Evolutionary conservation across 2,888 invertebrate genomes (phyloP).

Genomic region (Polyploca ridens): DNA sequence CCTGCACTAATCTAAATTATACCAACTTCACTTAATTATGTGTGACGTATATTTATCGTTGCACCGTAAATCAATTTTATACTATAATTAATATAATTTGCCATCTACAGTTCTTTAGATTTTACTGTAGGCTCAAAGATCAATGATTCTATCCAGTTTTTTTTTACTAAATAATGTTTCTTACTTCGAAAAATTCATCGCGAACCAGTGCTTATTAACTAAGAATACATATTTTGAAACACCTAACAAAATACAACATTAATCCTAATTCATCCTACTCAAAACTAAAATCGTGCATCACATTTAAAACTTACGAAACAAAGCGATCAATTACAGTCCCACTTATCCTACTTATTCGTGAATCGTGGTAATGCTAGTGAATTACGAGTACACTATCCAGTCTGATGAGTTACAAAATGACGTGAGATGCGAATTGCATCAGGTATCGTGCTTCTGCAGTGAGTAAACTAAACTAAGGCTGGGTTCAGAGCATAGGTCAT

Average conservation of each 20-base stretch:
- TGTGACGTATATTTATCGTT: too few relatives aligned
- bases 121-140: too few relatives aligned
- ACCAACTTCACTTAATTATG: too few relatives aligned
- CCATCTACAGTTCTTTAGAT: too few relatives aligned
- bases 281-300: background rate
- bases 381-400: slow-evolving; percentile 14
- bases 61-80: too few relatives aligned
- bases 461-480: slow-evolving; percentile 31
- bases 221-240: background rate
- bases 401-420: slow-evolving; percentile 57
- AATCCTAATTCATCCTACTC: background rate
- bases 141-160: too few relatives aligned
- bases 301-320: slow-evolving; percentile 5
- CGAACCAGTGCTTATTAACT: too few relatives aligned
- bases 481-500: slow-evolving; percentile 17
- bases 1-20: too few relatives aligned
- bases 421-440: slow-evolving; percentile 50
- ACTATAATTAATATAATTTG: too few relatives aligned
- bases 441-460: slow-evolving; percentile 37
- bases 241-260: background rate
- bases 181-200: too few relatives aligned
- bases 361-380: slow-evolving; percentile 6
- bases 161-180: too few relatives aligned
- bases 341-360: slow-evolving; percentile 14
- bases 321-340: slow-evolving; percentile 1